Evolutionary conservation across 2,797 vertebrate genomes (phyloP), one percentile per base, ranked within the genome.

Genomic region (Periparus ater): DNA sequence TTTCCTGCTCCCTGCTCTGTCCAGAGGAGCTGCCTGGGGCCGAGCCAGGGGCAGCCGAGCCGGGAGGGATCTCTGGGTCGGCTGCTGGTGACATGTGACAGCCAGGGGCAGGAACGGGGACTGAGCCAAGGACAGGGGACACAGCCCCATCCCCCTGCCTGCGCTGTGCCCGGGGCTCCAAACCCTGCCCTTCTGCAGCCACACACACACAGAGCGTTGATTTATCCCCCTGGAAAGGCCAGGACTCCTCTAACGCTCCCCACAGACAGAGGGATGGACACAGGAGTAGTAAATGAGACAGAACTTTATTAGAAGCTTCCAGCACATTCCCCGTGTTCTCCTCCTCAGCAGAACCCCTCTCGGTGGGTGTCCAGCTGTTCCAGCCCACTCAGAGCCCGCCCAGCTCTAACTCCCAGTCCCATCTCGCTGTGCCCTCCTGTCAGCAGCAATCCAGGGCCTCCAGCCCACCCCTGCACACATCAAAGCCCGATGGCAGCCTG

Each of bases 251-350:
- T 7, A 15, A 5, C 0, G 32, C 45, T 86, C 62, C 83, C 61
- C 67, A 8, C 6, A 32, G 65, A 45, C 63, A 10, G 27, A 75
- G 79, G 27, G 48, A 40, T 1, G n/a, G 38, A 72, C 71, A 21
- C 76, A 1, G 2, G 20, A 7, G 60, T 17, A 70, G 79, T 62
- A 44, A 80, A 94, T 14, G 77, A 88, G 48, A 88, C 11, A 88
- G 92, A 85, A 19, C 67, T 96, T 94, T 96, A 95, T 97, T 94
- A 71, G 88, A 77, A 93, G 94, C 94, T 95, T 92, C 88, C 92
- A 96, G 87, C 71, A 67, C 47, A 8, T 79, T 80, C 72, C n/a
- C 17, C 13, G 55, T 17, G 32, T 21, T 55, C 60, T 66, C 32
- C 66, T 78, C 73, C 22, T 44, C 55, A 27, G 26, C 47, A 21